phyloP scores from a whole-genome alignment of 2,888 invertebrate species.

The Dicranocentrus wangi region DNA sequence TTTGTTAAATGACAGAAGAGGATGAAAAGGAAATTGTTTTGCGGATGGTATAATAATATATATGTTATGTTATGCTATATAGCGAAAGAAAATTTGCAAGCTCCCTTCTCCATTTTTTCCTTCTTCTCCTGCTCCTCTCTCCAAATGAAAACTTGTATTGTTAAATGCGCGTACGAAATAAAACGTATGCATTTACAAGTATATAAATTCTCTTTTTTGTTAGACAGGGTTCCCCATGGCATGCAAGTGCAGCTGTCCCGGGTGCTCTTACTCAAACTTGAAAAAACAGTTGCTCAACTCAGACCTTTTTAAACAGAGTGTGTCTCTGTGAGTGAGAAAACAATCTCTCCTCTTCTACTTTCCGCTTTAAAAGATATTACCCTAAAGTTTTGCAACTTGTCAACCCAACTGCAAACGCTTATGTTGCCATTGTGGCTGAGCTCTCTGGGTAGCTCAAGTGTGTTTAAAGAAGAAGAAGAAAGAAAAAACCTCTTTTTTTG shows the following conservation, averaged over 20 bases:
- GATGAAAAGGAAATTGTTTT: constrained; percentile 35
- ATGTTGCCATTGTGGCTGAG: constrained; percentile 22
- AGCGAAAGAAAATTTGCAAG: constrained; percentile 2
- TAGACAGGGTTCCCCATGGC: background rate
- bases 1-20: constrained; percentile 31
- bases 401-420: constrained; percentile 23
- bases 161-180: background rate
- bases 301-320: background rate
- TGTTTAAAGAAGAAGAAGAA: background rate
- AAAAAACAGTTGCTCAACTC: constrained; percentile 33
- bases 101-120: constrained; percentile 6
- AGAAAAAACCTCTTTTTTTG: constrained; percentile 12
- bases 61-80: background rate
- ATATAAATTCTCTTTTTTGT: too few relatives aligned
- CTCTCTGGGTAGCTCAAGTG: background rate
- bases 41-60: background rate
- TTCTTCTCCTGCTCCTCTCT: background rate
- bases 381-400: constrained; percentile 33
- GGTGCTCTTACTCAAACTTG: background rate
- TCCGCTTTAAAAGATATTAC: background rate
- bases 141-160: background rate
- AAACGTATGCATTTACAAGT: too few relatives aligned
- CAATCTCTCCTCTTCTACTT: constrained; percentile 1
- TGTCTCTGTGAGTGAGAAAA: constrained; percentile 15
- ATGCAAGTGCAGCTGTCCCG: constrained; percentile 25